Base-by-base conservation (phyloP, 2,797 vertebrate species). In the Podarcis siculus region DNA sequence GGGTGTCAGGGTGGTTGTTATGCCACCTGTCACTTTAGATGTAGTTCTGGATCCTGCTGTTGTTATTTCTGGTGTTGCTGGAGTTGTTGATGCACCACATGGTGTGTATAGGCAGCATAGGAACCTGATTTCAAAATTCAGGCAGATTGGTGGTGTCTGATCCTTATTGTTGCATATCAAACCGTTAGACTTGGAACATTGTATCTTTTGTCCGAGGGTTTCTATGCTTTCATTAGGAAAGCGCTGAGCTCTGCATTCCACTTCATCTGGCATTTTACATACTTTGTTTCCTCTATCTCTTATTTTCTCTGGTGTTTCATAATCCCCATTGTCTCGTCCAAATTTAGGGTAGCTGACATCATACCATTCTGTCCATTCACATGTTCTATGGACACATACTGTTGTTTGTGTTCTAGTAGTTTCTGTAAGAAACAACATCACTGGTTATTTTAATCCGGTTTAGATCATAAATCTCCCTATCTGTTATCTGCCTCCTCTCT, bases 361-460 rank as follows among this genome's bases (percentile, higher is more conserved):
- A 0, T 94, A 95, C 97, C 97, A 97, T 32, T 83, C 21, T 1
- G 97, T 96, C 97, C 97, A 97, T 0, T 0, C 10, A 84, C 97
- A 97, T 1, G 89, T 15, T 0, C 95, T 71, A 1, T 61, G 93
- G 6, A 96, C 95, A 19, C 97, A 97, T 30, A 94, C 87, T 0
- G 94, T 95, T 87, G 95, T 90, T 23, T 25, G n/a, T 73, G 86
- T 0, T 0, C 32, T 13, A n/a, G 78, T 76, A 0, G 27, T 30
- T 80, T 91, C 97, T 97, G 92, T 39, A 55, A 55, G 3, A 55
- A 55, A 55, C 49, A 55, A 55, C 3, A 55, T 15, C 13, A 55
- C 13, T 55, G 49, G 49, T 55, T 73, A 21, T 1, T 86, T 85
- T 1, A 25, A 1, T 73, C 21, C 75, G 1, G 2, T 75, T 2